Base-by-base conservation (phyloP, 1,140 invertebrate genomes). In the Oryzaephilus surinamensis region DNA sequence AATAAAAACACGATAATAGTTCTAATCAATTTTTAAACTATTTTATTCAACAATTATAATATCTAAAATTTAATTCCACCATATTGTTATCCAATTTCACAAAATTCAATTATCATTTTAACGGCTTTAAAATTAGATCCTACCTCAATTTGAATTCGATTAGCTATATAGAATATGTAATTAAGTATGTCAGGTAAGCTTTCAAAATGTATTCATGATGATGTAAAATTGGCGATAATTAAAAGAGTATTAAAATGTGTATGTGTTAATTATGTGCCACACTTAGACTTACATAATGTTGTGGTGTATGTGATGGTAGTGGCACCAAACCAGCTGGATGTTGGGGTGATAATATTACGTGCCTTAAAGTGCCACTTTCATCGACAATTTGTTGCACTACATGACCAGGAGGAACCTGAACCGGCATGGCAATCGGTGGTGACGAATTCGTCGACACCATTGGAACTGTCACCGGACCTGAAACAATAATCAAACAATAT, bases 311-410 rank as follows among this genome's bases (percentile, higher is more conserved):
- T 34, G 54, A 48, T 28, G 54, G 49, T 23, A 57, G 41, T 15
- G 55, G 51, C 38, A 59, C 37, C 44, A 66, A 43, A 57, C 64
- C 55, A 18, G 54, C 46, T 43, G 76, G 76, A 37, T 76, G 71
- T 58, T 83, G 77, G 33, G 81, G 76, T 7, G 81, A 82, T 37
- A 90, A 69, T 50, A 92, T 81, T 50, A 90, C 85, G 63, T 91
- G 87, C 23, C 84, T 73, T 47, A 93, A 70, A 38, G 83, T 81
- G 35, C 84, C 84, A 60, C 74, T 81, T 62, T 92, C 88, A 64
- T 92, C 88, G 45, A 92, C 76, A 51, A 92, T 86, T 60, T 87
- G 87, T 61, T 87, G 85, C 46, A 92, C 78, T 63, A 92, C 75
- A 69, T 81, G 88, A 56, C 87, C 88, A 23, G 82, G 84, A 17